phyloP scores from a whole-genome alignment of 2,113 vertebrate genomes.

The Nibea coibor region DNA sequence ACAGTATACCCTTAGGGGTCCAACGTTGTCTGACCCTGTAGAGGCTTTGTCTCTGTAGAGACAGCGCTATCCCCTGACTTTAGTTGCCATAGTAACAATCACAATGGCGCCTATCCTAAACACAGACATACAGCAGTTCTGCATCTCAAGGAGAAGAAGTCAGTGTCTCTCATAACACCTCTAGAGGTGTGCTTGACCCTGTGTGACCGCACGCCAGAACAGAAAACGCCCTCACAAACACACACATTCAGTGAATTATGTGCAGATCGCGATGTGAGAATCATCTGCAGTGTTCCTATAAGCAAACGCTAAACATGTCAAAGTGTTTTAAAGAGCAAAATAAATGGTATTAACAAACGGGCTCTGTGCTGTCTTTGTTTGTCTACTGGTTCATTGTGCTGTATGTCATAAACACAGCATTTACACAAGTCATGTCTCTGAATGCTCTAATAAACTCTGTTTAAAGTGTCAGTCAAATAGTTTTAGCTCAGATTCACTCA shows the following conservation, averaged over 20 bases:
- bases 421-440: not conserved
- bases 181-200: too few species aligned
- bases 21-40: too few species aligned
- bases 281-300: not conserved
- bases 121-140: too few species aligned
- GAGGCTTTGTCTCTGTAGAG: too few species aligned
- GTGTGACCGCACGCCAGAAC: too few species aligned
- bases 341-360: not conserved
- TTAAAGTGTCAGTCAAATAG: not conserved
- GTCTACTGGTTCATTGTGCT: constrained; percentile 8
- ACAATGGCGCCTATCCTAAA: too few species aligned
- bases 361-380: not conserved
- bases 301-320: not conserved
- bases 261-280: not conserved
- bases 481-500: not conserved
- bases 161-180: too few species aligned
- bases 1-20: too few species aligned
- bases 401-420: not conserved
- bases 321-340: constrained; percentile 10
- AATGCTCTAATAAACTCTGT: not conserved
- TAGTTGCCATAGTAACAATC: too few species aligned
- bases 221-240: too few species aligned
- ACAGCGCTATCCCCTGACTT: too few species aligned
- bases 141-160: too few species aligned
- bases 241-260: not conserved